Evolutionary conservation across 64 coral and sea anemone species (phyloP).

Genomic region (Dendronephthya gigantea): DNA sequence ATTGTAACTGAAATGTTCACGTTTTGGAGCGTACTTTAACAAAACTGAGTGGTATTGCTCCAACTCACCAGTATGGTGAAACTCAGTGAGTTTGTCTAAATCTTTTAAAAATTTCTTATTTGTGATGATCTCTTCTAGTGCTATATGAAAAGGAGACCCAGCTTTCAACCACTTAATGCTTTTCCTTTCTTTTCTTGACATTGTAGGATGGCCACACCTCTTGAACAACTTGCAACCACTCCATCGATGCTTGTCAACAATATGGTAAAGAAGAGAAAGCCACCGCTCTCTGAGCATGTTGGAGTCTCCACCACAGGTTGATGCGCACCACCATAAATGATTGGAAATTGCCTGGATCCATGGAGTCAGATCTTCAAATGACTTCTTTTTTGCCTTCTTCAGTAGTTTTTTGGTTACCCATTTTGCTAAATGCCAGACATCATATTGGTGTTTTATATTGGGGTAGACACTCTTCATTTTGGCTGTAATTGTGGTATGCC

Average conservation of each 20-base stretch:
- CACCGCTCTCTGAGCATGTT: not conserved
- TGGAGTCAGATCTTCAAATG: not conserved
- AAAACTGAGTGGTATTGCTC: not conserved
- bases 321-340: not conserved
- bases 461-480: not conserved
- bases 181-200: not conserved
- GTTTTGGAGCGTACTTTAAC: not conserved
- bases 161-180: not conserved
- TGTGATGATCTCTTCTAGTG: not conserved
- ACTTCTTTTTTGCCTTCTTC: not conserved
- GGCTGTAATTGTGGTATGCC: not conserved
- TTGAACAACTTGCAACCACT: not conserved
- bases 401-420: not conserved
- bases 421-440: not conserved
- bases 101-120: constrained; percentile 4
- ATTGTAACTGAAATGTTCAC: not conserved
- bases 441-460: not conserved
- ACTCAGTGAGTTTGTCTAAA: not conserved
- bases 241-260: not conserved
- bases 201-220: not conserved
- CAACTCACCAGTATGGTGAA: no score
- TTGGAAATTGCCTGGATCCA: not conserved
- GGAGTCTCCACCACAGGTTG: not conserved
- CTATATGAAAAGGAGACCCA: not conserved
- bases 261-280: not conserved